These are phyloP conservation scores for cattle (Bos taurus) DNA, from an alignment of 2,113 vertebrate species.

Conservation along the genomic window DNA sequence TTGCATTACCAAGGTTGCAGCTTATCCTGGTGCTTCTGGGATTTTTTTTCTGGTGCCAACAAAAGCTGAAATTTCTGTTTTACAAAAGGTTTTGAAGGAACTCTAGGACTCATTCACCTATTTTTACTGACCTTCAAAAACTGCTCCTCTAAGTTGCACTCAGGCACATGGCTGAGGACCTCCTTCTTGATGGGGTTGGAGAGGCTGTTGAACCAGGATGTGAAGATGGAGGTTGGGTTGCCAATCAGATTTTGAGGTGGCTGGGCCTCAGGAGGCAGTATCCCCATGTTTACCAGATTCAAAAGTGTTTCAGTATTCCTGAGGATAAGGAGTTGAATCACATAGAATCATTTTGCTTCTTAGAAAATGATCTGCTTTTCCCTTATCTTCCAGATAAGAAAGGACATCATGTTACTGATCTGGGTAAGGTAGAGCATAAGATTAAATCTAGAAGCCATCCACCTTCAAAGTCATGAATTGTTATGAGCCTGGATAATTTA, in stretches of 20 bases:
- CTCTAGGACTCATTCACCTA: too few species aligned
- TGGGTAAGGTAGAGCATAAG: background rate
- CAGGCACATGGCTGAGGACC: background rate
- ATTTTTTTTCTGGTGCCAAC: background rate
- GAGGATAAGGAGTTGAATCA: background rate
- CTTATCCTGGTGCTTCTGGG: background rate
- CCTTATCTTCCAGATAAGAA: background rate
- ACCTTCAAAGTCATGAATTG: background rate
- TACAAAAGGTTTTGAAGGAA: background rate
- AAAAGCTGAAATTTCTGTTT: background rate
- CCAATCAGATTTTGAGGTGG: slow-evolving; percentile 59
- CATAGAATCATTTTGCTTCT: background rate
- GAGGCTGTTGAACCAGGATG: slow-evolving; percentile 69
- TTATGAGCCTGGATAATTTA: background rate
- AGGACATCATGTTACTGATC: background rate
- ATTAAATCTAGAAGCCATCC: background rate
- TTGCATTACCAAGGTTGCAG: background rate
- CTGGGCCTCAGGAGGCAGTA: background rate
- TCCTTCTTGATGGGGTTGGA: background rate
- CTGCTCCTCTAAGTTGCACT: slow-evolving; percentile 77
- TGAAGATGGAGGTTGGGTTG: slow-evolving; percentile 69
- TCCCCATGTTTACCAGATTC: background rate
- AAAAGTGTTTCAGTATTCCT: slow-evolving; percentile 79
- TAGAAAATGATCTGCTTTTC: background rate
- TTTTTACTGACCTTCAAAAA: slow-evolving; percentile 71